These are phyloP conservation scores for Malachius bipustulatus DNA, from an alignment of 2,888 invertebrate genomes.

Conservation along the genomic window DNA sequence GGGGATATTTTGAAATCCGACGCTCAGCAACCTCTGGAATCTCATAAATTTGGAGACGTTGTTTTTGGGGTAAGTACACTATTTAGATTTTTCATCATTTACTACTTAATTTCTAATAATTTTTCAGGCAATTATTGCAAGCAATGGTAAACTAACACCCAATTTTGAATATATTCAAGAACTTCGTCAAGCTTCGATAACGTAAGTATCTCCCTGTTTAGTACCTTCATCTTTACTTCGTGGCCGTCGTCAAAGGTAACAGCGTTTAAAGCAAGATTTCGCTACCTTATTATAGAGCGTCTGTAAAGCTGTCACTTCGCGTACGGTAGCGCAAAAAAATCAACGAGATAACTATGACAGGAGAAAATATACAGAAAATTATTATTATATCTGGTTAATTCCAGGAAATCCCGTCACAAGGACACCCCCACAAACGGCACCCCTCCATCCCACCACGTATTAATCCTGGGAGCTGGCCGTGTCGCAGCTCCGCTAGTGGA, in stretches of 20 bases:
- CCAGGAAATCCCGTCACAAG: constrained; percentile 30
- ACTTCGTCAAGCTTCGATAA: constrained; percentile 54
- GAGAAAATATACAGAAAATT: too few species aligned
- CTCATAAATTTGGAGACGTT: constrained; percentile 61
- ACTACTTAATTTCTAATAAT: not conserved
- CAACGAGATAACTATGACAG: too few species aligned
- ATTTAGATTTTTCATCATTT: constrained; percentile 10
- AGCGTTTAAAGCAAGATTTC: too few species aligned
- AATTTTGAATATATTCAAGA: constrained; percentile 93
- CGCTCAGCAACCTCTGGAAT: constrained; percentile 63
- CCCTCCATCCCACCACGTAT: constrained; percentile 48
- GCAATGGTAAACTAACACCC: constrained; percentile 85
- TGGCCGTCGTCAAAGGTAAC: too few species aligned
- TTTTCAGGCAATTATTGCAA: constrained; percentile 86
- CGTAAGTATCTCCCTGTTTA: too few species aligned
- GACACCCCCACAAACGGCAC: constrained; percentile 27
- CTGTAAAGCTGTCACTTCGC: too few species aligned
- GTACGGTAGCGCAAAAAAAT: too few species aligned
- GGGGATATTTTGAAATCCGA: constrained; percentile 80
- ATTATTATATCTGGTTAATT: too few species aligned
- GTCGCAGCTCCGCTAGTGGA: constrained; percentile 92
- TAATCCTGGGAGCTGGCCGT: constrained; percentile 86
- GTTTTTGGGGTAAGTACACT: constrained; percentile 49
- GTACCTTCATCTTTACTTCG: too few species aligned
- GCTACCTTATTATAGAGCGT: too few species aligned